These are phyloP conservation scores for Rhinoderma darwinii DNA, from an alignment of 2,113 vertebrate genomes.

Conservation along the genomic window DNA sequence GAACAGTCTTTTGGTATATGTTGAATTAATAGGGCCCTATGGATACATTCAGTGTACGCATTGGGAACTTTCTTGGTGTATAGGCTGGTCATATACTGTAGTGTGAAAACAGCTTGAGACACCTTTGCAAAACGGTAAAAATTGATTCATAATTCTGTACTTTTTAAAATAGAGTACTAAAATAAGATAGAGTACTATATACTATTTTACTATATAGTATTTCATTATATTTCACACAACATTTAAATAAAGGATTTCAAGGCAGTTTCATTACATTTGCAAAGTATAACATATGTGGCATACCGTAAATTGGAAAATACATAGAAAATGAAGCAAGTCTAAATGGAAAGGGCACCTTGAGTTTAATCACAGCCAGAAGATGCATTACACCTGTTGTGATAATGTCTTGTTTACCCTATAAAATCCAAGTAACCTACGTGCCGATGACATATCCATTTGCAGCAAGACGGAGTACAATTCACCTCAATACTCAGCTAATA, in stretches of 20 bases:
- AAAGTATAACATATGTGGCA: background rate
- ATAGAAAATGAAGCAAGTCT: constrained; percentile 11
- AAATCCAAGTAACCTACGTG: constrained; percentile 23
- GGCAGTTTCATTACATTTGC: background rate
- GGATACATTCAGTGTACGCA: too few relatives aligned
- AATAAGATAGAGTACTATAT: background rate
- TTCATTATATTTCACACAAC: background rate
- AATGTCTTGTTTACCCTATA: constrained; percentile 46
- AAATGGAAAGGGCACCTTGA: constrained; percentile 38
- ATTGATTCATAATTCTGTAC: background rate
- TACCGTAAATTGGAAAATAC: background rate
- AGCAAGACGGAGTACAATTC: constrained; percentile 10
- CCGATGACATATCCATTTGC: constrained; percentile 42
- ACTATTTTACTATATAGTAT: background rate
- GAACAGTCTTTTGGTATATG: too few relatives aligned
- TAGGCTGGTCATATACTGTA: too few relatives aligned
- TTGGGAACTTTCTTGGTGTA: too few relatives aligned
- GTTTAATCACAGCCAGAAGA: constrained; percentile 45
- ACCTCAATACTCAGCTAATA: constrained; percentile 31
- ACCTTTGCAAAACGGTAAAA: background rate
- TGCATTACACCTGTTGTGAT: constrained; percentile 44
- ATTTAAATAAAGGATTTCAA: background rate
- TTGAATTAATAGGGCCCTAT: too few relatives aligned
- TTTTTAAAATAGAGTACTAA: background rate
- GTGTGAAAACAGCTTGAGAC: too few relatives aligned